Base-by-base conservation (phyloP, 2,113 vertebrate genomes). In the Physeter macrocephalus region DNA sequence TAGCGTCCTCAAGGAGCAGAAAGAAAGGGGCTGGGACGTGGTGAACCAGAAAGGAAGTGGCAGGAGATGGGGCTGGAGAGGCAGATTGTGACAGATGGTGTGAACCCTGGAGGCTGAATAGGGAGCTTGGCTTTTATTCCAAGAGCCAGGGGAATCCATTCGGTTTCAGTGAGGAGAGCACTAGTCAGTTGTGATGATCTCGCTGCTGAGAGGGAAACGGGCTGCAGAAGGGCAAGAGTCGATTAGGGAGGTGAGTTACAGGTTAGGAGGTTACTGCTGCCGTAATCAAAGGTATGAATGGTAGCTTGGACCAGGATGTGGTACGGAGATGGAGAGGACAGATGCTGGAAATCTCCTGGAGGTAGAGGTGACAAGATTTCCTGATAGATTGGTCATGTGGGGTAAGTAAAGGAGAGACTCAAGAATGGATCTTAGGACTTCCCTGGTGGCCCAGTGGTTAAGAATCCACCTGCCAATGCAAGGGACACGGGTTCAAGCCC, bases 51-150 rank as follows among this genome's bases (percentile, higher is more conserved):
- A 18, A 25, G 72, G 13, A 64, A 11, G 36, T 10, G 61, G 15
- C 17, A 49, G 72, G 29, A n/a, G n/a, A 54, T 34, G 25, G 18
- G 57, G 36, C 36, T 66, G 12, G 52, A 41, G 23, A 18, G n/a
- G 80, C 25, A 41, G 29, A 43, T 8, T 2, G 36, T 52, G 61
- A 36, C 2, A 13, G 10, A 6, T 36, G 15, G 2, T 2, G 0
- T 21, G 1, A 34, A 12, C 14, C 43, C 80, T 2, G 36, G 61
- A 75, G 52, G 8, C 61, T 25, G 49, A 64, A 23, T 3, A 43
- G 74, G 67, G 64, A 57, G 71, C 43, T 23, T 23, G 29, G 21
- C 12, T 52, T 72, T 66, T 41, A 66, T 49, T 29, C 31, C 29
- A 52, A 52, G 77, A 64, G 69, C 36, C 43, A 7, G 54, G 29